Evolutionary conservation across 2,888 invertebrate genomes (phyloP), one percentile per base, ranked within the genome.

Genomic region (Stratiomys singularior): DNA sequence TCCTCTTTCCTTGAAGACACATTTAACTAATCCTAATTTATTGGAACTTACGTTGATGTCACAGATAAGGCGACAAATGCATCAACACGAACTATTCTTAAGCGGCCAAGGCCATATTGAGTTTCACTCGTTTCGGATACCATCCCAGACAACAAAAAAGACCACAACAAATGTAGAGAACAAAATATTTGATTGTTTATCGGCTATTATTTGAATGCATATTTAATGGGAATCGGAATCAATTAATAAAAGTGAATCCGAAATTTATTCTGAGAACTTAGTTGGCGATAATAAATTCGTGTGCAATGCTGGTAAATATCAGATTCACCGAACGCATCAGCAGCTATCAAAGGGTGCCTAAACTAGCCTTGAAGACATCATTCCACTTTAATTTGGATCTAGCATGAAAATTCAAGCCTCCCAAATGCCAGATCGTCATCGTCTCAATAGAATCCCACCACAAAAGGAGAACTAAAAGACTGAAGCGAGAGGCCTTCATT

Each of bases 21-120:
- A 64, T 64, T 64, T 28, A 25, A 28, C 64, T 64, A 64, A 64
- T 64, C 64, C 64, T 28, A 28, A 64, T 64, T 64, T 64, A 64
- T 64, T 64, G 30, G 28, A 64, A 25, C 28, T 30, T 64, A 64
- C 64, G 28, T 28, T 30, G 64, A 64, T 64, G n/a, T 64, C 18
- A 25, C 27, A 27, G 64, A 64, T 28, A 30, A 64, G 64, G 28
- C 30, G 64, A n/a, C 18, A 64, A 64, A 64, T 64, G 64, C 64
- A 64, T 30, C 64, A 25, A 13, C 9, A 25, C 30, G 64, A 27
- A 30, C 15, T 21, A 25, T 30, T 64, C 30, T 11, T n/a, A 30
- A 64, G 28, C 30, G 64, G 28, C 25, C 64, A 64, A 64, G 64
- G 64, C 28, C 64, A 28, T 11, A 30, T 60, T 21, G 18, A 25